Base-by-base conservation (phyloP, 2,888 invertebrate genomes). In the Nemoura dubitans region DNA sequence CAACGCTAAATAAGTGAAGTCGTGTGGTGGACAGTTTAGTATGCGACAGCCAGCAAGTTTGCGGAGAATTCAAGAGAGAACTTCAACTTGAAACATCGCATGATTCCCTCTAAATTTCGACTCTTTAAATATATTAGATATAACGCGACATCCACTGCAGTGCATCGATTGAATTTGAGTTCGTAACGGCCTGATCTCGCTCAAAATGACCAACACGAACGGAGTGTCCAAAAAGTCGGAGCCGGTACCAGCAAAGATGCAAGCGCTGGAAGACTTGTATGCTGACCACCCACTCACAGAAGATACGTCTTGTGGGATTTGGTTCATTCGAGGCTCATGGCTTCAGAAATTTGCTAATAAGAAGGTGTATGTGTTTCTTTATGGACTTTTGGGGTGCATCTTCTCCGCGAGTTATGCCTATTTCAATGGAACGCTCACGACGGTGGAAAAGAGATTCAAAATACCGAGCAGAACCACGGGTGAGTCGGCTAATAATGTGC, bases 351-450 rank as follows among this genome's bases (percentile, higher is more conserved):
- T 93, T 89, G 94, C 94, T 26, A 93, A 93, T 89, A 93, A 93
- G 89, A 93, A 93, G 89, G 93, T 92, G 16, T 94, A 93, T 89
- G 93, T 95, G 2, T 91, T 94, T 88, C 91, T 95, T 0, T 95
- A 95, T 89, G 95, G 95, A 59, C 91, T 95, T 76, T 92, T 95
- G 6, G 95, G 95, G 1, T 95, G 95, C 89, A 93, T 95, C 87
- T 95, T 94, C 90, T 94, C 94, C 27, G 95, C 95, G 89, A 94
- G 94, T 87, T 95, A 94, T 89, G 94, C 95, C 2, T 95, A 95
- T 90, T 95, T 95, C 89, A 95, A 94, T 89, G 95, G 95, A n/a
- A 95, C 95, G 36, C 95, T 95, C 87, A 95, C 95, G 85, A 95
- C 95, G 1, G 92, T 95, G 88, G 95, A 95, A 90, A 95, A 95